Evolutionary conservation across 2,797 vertebrate genomes (phyloP), one percentile per base, ranked within the genome.

Genomic region (Meda fulgida): DNA sequence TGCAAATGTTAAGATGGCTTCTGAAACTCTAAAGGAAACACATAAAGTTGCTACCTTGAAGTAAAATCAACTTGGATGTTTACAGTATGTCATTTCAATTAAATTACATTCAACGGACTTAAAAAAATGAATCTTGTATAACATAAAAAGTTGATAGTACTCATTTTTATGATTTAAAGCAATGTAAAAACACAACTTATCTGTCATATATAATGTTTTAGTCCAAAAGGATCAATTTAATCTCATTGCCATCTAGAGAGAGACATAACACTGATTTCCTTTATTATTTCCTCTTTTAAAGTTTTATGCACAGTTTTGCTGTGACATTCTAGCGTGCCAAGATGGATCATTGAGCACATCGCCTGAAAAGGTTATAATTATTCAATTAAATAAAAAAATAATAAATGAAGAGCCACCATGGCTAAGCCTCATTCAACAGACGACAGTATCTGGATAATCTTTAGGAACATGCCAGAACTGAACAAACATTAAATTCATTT

Each of bases 311-410:
- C 19, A 53, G 55, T 81, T 55, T 58, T 81, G 36, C n/a, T 18
- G 38, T 90, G 90, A 91, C 89, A 92, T 92, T 90, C 89, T 88
- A 90, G 81, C 81, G 78, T 88, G 88, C 89, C 87, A 89, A 86
- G 63, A 81, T 78, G 76, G 84, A 85, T 78, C 89, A 89, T 67
- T 79, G 9, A 90, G 90, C 88, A 87, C 79, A 36, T 87, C 89
- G 80, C 88, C 89, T 90, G 85, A 90, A 91, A 89, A 92, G 83
- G 36, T 84, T 87, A 87, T 34, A 48, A 46, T 89, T 72, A 91
- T 90, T 89, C 86, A 89, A 89, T 89, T 88, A 71, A 85, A 88
- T 88, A 1, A 43, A 77, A 16, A 80, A 66, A 13, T 89, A 91
- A 91, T 86, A 60, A 86, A 91, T 92, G 87, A 90, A 67, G 70